phyloP scores from a whole-genome alignment of 2,797 vertebrate genomes.

The Mus spretus region DNA sequence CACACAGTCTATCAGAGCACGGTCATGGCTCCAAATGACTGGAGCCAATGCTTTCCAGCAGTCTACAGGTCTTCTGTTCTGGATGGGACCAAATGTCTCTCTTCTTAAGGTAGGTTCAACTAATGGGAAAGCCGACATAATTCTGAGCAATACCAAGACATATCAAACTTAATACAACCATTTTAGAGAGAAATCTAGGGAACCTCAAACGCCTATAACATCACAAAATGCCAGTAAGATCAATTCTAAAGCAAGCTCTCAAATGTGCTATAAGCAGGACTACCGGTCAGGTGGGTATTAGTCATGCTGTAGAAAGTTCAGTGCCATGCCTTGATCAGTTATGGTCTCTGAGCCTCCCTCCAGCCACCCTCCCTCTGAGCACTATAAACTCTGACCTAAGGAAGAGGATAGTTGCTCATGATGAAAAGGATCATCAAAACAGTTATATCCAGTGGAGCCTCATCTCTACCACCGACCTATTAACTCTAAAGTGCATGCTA shows the following conservation, averaged over 20 bases:
- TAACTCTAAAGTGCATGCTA: not conserved
- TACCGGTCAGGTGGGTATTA: not conserved
- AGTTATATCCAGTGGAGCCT: not conserved
- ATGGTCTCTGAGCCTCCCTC: not conserved
- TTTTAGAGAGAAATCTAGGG: not conserved
- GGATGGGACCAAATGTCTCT: conserved; percentile 19
- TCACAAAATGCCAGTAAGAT: not conserved
- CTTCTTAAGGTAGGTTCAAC: not conserved
- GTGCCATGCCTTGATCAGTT: not conserved
- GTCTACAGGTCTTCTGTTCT: not conserved
- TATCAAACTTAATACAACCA: not conserved
- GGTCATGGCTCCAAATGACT: not conserved
- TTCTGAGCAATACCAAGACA: conserved; percentile 16
- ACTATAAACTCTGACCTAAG: not conserved
- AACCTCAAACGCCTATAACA: not conserved
- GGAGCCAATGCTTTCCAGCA: not conserved
- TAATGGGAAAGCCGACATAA: not conserved
- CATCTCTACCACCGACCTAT: not conserved
- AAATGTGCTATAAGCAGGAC: not conserved
- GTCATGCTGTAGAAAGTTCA: not conserved
- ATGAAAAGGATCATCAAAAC: not conserved
- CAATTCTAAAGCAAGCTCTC: conserved; percentile 31
- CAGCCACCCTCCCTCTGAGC: not conserved
- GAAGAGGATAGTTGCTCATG: conserved; percentile 35
- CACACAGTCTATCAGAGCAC: not conserved